Evolutionary conservation across 2,888 invertebrate species (phyloP), one percentile per base, ranked within the genome.

Genomic region (Drosophila maculinotata): DNA sequence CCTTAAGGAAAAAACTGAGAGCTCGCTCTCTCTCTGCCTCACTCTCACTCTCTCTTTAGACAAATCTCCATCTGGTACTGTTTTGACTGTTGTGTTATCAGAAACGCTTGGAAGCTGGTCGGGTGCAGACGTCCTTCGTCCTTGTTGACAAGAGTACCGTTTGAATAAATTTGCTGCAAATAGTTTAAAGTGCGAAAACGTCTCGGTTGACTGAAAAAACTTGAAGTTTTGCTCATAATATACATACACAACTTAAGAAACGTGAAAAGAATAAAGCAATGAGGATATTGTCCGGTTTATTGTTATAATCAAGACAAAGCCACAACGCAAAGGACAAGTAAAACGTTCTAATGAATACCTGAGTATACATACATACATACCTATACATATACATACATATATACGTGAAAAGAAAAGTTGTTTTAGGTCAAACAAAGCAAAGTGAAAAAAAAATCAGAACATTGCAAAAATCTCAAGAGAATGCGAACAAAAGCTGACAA

Each of bases 91-190:
- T 71, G 67, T 75, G 69, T 81, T 81, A 81, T 81, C 87, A 84
- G 87, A 84, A 75, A 75, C 77, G 79, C 79, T 82, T 79, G 79
- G 83, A 79, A 72, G 79, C 77, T 84, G 83, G 65, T 75, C 75
- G 72, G 45, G 54, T 54, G 73, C 79, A 72, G 81, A 72, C 69
- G 81, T 73, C 62, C 60, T 60, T 70, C 64, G 62, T 35, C 28
- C 39, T 41, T 53, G 36, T 41, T 38, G 38, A 17, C 38, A 30
- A 52, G 36, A 33, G 56, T 45, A 36, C 33, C 12, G 14, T 36
- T 44, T 14, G 23, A 38, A 47, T 44, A 25, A 12, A 14, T 45
- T 25, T 58, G 42, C 66, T 76, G 76, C 56, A 74, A 57, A 64
- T 72, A 69, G 69, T 75, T 76, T 62, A 69, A 76, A 67, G 72